Evolutionary conservation across 2,113 vertebrate species (phyloP).

Genomic region (Hippocampus barbouri): DNA sequence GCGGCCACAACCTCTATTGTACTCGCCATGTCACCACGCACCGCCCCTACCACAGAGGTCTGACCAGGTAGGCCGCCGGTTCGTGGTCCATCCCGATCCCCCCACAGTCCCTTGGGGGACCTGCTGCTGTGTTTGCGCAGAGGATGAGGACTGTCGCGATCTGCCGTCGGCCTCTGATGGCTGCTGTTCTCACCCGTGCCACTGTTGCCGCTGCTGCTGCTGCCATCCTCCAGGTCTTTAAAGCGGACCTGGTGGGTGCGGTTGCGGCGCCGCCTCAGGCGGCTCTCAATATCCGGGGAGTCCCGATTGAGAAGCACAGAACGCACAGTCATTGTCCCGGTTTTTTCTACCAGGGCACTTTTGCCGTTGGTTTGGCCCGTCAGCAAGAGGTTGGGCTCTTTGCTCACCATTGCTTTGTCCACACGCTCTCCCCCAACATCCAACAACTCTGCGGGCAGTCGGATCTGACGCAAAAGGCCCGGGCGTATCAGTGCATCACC

Average conservation of each 20-base stretch:
- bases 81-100: constrained; percentile 37
- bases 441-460: constrained; percentile 55
- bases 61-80: constrained; percentile 46
- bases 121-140: constrained; percentile 59
- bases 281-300: constrained; percentile 76
- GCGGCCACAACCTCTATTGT: constrained; percentile 69
- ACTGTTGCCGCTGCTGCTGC: constrained; percentile 63
- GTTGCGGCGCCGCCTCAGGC: constrained; percentile 74
- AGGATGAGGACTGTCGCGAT: constrained; percentile 64
- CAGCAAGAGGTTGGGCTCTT: constrained; percentile 70
- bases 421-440: constrained; percentile 56
- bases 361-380: constrained; percentile 65
- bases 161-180: constrained; percentile 48
- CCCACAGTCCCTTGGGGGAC: constrained; percentile 47
- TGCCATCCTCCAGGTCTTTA: constrained; percentile 78
- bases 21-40: constrained; percentile 72
- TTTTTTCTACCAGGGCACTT: constrained; percentile 74
- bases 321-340: constrained; percentile 75
- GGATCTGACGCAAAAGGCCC: constrained; percentile 34
- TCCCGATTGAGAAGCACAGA: constrained; percentile 81
- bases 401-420: constrained; percentile 75
- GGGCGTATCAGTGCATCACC: constrained; percentile 41
- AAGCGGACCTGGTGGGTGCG: constrained; percentile 84
- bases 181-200: constrained; percentile 57
- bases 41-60: constrained; percentile 70